Conservation (phyloP, 2,113 vertebrate species). For the Eira barbara region DNA sequence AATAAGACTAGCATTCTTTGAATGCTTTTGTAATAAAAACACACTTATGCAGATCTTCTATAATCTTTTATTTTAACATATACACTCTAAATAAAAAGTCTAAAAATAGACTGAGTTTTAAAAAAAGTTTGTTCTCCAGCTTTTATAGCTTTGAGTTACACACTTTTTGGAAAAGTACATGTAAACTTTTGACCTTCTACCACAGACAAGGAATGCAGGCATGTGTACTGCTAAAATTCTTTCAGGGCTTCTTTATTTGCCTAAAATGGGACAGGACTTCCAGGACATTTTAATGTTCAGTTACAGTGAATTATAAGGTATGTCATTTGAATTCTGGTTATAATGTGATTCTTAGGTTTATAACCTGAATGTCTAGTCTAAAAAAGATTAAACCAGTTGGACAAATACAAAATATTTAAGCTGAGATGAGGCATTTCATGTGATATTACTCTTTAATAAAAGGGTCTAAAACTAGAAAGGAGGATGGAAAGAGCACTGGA, state of each 20-base stretch:
- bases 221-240: constrained; percentile 25
- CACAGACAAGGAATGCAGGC: neutral
- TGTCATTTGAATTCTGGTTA: constrained; percentile 22
- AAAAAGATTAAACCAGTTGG: neutral
- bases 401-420: constrained; percentile 6
- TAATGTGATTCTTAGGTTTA: constrained; percentile 27
- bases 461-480: neutral
- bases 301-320: neutral
- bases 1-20: neutral
- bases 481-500: neutral
- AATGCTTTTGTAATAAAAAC: constrained; percentile 35
- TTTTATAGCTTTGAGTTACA: constrained; percentile 23
- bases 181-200: constrained; percentile 29
- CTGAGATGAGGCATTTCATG: neutral
- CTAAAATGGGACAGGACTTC: neutral
- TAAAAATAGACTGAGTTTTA: neutral
- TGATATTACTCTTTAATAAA: neutral
- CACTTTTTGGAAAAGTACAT: neutral
- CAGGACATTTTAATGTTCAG: constrained; percentile 31
- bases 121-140: neutral
- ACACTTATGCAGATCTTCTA: neutral
- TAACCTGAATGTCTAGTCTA: neutral
- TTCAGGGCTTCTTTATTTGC: neutral
- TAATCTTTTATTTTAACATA: constrained; percentile 32
- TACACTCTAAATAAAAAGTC: neutral